Evolutionary conservation across 2,113 vertebrate genomes (phyloP), one percentile per base, ranked within the genome.

Genomic region (Gopherus evgoodei): DNA sequence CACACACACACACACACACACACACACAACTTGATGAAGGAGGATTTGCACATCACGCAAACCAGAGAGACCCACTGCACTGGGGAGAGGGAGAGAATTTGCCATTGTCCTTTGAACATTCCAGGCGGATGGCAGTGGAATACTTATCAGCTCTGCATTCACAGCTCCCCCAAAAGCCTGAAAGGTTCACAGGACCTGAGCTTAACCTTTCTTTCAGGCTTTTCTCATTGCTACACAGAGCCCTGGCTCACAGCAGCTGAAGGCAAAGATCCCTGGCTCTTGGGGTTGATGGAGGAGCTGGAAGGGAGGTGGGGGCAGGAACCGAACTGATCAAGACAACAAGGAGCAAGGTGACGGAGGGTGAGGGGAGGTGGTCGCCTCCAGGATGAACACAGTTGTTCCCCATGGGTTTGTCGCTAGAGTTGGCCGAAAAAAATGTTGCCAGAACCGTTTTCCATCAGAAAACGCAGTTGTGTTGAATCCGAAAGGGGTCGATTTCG

Each of bases 81-180:
- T 21, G 4, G 9, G 47, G 13, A 44, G 25, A 9, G 25, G 13
- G 62, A 62, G 78, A 87, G 84, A 80, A 82, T 25, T 2, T 5
- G 44, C 53, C 81, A 84, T 92, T 92, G 90, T 92, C 79, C 38
- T 59, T n/a, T n/a, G 80, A 72, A 7, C 90, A 88, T 88, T 88
- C 85, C 81, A 76, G 69, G 80, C 65, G 53, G 90, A 92, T 44
- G 81, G 72, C 65, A 78, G 50, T 35, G 44, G 90, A 87, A 92
- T 92, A 88, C 29, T 88, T 54, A 92, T 84, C 90, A 92, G 86
- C 54, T 29, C 90, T 1, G 69, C n/a, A 83, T 92, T 92, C 90
- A 92, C 21, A 5, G 72, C 78, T 69, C 59, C 62, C 78, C 78
- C 6, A 38, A 50, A 54, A 86, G 72, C 59, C 86, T 88, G 86